phyloP scores from a whole-genome alignment of 1,140 invertebrate genomes.

The Coelopa frigida region DNA sequence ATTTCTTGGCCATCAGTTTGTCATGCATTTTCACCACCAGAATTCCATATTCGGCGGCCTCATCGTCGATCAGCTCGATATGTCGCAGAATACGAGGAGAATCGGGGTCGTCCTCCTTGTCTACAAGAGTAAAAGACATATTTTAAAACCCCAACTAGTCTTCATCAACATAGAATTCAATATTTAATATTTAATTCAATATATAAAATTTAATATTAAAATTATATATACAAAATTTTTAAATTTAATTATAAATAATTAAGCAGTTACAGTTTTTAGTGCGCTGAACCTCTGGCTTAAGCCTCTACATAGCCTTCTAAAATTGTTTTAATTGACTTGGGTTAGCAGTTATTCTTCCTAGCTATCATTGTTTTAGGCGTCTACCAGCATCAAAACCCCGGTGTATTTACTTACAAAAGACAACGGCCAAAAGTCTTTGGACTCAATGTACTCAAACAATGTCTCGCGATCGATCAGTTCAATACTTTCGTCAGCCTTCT shows the following conservation, averaged over 20 bases:
- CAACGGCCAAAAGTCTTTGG: constrained; percentile 86
- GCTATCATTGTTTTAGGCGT: too few relatives aligned
- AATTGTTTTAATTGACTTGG: too few relatives aligned
- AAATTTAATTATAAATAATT: constrained; percentile 11
- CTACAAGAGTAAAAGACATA: constrained; percentile 46
- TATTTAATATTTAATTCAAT: too few relatives aligned
- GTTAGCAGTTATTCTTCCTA: too few relatives aligned
- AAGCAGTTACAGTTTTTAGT: constrained; percentile 45
- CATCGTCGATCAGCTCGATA: constrained; percentile 85
- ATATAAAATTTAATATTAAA: constrained; percentile 6
- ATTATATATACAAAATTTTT: constrained; percentile 7
- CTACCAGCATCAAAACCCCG: background rate
- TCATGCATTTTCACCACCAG: constrained; percentile 87
- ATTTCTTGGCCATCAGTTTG: constrained; percentile 88
- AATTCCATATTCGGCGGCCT: constrained; percentile 85
- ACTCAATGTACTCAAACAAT: constrained; percentile 79
- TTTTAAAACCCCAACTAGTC: background rate
- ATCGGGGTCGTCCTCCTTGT: constrained; percentile 74
- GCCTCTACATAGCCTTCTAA: too few relatives aligned
- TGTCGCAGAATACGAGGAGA: constrained; percentile 69
- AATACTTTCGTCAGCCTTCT: constrained; percentile 89
- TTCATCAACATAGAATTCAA: too few relatives aligned
- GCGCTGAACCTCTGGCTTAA: too few relatives aligned
- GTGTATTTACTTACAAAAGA: constrained; percentile 74
- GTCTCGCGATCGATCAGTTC: constrained; percentile 82